Percentiles rank a stretch among this genome's conserved stretches.
These are phyloP conservation scores for Vesta saturnalis DNA, from an alignment of 2,888 invertebrate species.

Conservation along the genomic window DNA sequence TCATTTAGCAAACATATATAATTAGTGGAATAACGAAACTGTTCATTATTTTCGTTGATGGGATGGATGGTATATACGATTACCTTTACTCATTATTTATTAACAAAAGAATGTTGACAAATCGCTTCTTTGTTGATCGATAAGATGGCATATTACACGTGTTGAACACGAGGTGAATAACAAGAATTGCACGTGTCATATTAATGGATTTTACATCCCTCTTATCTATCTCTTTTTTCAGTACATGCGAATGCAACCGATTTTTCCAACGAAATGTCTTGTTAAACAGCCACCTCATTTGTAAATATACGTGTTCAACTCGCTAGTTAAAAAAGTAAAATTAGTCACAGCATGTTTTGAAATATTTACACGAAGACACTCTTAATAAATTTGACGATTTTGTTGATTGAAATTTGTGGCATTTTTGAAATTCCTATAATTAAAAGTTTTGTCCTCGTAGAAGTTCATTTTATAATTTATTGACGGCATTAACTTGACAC, in stretches of 20 bases:
- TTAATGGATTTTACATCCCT: constrained; percentile 36
- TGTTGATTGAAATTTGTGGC: neutral
- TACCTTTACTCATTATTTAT: neutral
- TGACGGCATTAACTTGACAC: constrained; percentile 16
- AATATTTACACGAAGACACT: constrained; percentile 3
- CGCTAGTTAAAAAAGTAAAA: constrained; percentile 8
- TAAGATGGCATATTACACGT: constrained; percentile 31
- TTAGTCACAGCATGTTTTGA: neutral
- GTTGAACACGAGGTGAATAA: constrained; percentile 36
- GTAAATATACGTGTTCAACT: constrained; percentile 29
- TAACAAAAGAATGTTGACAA: neutral
- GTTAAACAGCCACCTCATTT: constrained; percentile 51
- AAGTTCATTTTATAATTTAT: constrained; percentile 10
- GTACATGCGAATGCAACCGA: neutral
- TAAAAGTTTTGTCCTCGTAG: neutral
- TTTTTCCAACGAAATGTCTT: constrained; percentile 55
- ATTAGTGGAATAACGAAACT: constrained; percentile 25
- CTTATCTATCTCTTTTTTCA: constrained; percentile 6
- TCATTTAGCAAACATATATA: constrained; percentile 27
- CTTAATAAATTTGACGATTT: constrained; percentile 5
- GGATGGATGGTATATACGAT: constrained; percentile 9
- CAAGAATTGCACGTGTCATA: constrained; percentile 36
- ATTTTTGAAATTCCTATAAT: neutral
- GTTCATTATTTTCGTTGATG: constrained; percentile 23
- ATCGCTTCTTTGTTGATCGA: neutral